Evolutionary conservation across 1,140 invertebrate genomes (phyloP).

Genomic region (Achatina immaculata): DNA sequence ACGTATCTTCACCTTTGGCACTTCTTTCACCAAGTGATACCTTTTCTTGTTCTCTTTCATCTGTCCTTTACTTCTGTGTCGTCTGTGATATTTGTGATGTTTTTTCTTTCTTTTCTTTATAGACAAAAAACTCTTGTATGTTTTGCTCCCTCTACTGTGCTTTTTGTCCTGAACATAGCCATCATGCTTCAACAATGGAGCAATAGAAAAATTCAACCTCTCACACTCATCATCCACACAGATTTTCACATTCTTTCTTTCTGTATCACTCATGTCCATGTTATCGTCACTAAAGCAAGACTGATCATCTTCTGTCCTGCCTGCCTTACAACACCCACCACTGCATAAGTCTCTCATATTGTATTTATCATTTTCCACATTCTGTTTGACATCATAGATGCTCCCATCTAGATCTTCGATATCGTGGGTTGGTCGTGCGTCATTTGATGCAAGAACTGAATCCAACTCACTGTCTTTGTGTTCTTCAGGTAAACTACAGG

Average conservation of each 20-base stretch:
- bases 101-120: neutral
- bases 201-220: neutral
- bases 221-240: neutral
- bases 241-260: neutral
- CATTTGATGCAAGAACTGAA: too few species aligned
- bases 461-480: too few species aligned
- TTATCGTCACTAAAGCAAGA: too few species aligned
- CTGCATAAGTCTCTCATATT: too few species aligned
- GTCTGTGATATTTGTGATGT: neutral
- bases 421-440: too few species aligned
- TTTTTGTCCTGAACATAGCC: neutral
- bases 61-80: neutral
- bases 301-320: too few species aligned
- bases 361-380: too few species aligned
- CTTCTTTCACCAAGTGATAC: neutral
- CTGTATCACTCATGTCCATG: neutral
- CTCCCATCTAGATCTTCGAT: too few species aligned
- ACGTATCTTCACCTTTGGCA: slow-evolving; percentile 23
- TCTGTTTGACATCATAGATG: too few species aligned
- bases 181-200: neutral
- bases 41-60: neutral
- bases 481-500: too few species aligned
- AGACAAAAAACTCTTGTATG: too few species aligned
- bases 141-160: neutral
- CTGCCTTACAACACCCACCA: neutral